These are phyloP conservation scores for Cheilosia vulpina DNA, from an alignment of 2,888 invertebrate species.

Conservation along the genomic window DNA sequence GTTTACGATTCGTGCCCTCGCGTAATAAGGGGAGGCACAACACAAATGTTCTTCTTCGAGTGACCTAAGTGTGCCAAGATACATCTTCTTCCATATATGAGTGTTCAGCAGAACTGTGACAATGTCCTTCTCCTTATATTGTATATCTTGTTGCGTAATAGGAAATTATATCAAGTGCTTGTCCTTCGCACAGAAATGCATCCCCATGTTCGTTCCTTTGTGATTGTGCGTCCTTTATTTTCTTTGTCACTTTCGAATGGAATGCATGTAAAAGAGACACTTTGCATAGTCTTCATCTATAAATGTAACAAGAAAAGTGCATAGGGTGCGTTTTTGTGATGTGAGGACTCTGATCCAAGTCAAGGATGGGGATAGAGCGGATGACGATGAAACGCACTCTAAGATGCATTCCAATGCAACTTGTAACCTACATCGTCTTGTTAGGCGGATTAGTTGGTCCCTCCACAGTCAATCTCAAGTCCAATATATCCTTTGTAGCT, in stretches of 20 bases:
- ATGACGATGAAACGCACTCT: conserved; percentile 37
- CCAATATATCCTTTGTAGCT: conserved; percentile 51
- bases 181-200: conserved; percentile 71
- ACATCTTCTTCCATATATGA: conserved; percentile 10
- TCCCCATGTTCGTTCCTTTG: conserved; percentile 27
- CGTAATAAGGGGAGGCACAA: background rate
- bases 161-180: conserved; percentile 64
- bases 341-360: conserved; percentile 45
- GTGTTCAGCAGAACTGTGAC: conserved; percentile 61
- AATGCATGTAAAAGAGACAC: conserved; percentile 10
- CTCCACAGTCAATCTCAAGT: conserved; percentile 51
- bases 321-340: conserved; percentile 56
- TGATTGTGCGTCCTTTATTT: conserved; percentile 63
- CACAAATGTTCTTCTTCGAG: conserved; percentile 1
- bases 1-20: conserved; percentile 11
- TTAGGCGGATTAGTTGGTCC: conserved; percentile 66
- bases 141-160: conserved; percentile 42
- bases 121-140: conserved; percentile 45
- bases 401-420: conserved; percentile 70
- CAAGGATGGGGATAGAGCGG: conserved; percentile 39
- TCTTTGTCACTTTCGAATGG: conserved; percentile 23
- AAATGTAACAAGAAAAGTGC: conserved; percentile 22
- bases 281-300: conserved; percentile 8
- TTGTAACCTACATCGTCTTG: conserved; percentile 74
- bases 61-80: conserved; percentile 62